Evolutionary conservation across 2,888 invertebrate genomes (phyloP), one percentile per base, ranked within the genome.

Genomic region (Aleiodes alternator): DNA sequence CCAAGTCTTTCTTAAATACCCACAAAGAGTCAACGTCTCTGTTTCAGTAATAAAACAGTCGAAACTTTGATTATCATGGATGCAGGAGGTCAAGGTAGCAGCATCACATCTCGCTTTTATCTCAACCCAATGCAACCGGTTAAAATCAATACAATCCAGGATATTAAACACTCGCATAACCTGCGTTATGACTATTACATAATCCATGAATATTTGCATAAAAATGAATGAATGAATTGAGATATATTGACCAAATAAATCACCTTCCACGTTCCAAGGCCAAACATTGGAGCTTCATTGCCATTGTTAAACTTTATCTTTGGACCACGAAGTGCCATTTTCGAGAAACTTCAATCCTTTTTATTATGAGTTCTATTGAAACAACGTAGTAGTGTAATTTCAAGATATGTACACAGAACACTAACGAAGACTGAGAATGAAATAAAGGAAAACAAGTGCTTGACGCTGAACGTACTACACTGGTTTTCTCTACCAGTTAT

Each of bases 251-350:
- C 4, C 11, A 31, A 12, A 71, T 70, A 51, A 78, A 82, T 82
- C 76, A 90, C 91, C 88, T 90, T 91, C 91, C 91, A 92, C 1
- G 92, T 92, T 72, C 92, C 92, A 64, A 92, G 84, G 6, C 92
- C 92, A 50, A 92, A 87, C 59, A 88, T 82, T 0, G 92, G 92
- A 61, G 92, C 88, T 56, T 88, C 84, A 38, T 87, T 84, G 48
- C 91, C 92, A 77, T 90, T 90, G 82, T 89, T 86, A 59, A 92
- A 88, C 76, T 89, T 90, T 7, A 91, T 76, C 59, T 81, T 87
- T 5, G 90, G 88, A 51, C 84, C 84, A 53, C 85, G 87, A 11
- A 86, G 50, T 61, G 81, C 79, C 89, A 88, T 88, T 56, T 81
- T 75, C 3, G 43, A 53, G n/a, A 34, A 29, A 9, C 4, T 9